Base-by-base conservation (phyloP, 2,888 invertebrate genomes). In the Suillia variegata region DNA sequence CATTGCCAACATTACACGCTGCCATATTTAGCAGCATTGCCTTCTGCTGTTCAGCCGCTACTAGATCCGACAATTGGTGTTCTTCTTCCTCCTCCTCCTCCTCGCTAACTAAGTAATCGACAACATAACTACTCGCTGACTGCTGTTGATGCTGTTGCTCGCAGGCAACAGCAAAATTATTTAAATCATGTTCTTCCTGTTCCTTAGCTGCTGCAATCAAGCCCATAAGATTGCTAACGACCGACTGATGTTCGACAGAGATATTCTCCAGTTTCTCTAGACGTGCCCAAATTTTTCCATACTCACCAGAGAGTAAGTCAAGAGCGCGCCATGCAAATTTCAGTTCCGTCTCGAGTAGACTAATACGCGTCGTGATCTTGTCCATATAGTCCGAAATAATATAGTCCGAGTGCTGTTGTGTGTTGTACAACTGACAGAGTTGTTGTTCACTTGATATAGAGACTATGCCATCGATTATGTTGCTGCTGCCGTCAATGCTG, bases 251-350 rank as follows among this genome's bases (percentile, higher is more conserved):
- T 77, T 95, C 94, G 79, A 90, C 88, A 2, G 95, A 86, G 62
- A 95, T 86, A 20, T 91, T 88, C 79, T 96, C 95, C 24, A 96
- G 84, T 80, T 94, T 92, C 76, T 96, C 95, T 62, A 96, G 84
- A 48, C 94, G 85, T 75, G 93, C 92, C 94, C 95, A 96, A 91
- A 96, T 96, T 79, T 93, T 92, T 55, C 94, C 92, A 75, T 95
- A 96, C 79, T 96, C 96, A 75, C 93, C 93, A 38, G 94, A 94
- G 31, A 96, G 87, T 55, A 96, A 85, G 78, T 96, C 95, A 58
- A 96, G 85, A 2, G 95, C 94, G 66, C 94, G 87, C 95, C 95
- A 96, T 17, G 96, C 95, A 77, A 94, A 94, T 76, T 94, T 92
- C 51, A 96, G 85, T 82, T 96, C 95, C 2, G 93, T 93, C 82